A percentile compares a stretch with the other conserved stretches of the same genome.
Conservation (phyloP, 2,113 vertebrate species). For the Lepidothrix coronata region DNA sequence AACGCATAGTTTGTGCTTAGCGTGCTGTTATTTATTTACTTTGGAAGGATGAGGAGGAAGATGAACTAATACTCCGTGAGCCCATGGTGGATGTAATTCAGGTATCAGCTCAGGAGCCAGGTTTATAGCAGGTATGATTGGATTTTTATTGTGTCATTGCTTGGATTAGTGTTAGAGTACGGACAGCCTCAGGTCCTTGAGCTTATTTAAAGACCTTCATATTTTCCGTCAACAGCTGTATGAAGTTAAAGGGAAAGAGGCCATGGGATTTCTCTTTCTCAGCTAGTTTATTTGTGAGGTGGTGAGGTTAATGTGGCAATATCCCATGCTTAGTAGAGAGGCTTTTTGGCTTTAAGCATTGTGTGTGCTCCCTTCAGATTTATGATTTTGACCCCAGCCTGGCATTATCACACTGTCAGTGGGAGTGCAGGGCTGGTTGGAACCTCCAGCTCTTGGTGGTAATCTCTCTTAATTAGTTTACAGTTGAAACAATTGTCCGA, state of each 20-base stretch:
- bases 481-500: constrained; percentile 43
- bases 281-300: constrained; percentile 65
- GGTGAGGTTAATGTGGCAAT: constrained; percentile 65
- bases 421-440: constrained; percentile 29
- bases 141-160: constrained; percentile 34
- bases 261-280: constrained; percentile 61
- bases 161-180: neutral
- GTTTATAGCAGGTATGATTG: neutral
- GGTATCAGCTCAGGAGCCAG: neutral
- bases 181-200: neutral
- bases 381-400: constrained; percentile 61
- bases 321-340: constrained; percentile 56
- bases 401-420: constrained; percentile 55
- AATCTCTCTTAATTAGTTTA: constrained; percentile 63
- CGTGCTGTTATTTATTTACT: neutral
- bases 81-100: neutral
- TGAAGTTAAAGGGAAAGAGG: constrained; percentile 42
- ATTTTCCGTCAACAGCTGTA: constrained; percentile 37
- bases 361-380: constrained; percentile 52
- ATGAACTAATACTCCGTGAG: neutral
- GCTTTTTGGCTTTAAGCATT: constrained; percentile 58
- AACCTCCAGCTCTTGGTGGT: constrained; percentile 53
- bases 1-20: neutral
- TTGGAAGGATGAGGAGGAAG: neutral
- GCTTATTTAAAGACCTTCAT: constrained; percentile 29